A percentile compares a stretch with the other conserved stretches of the same genome.
Evolutionary conservation across 2,797 vertebrate genomes (phyloP).

Genomic region (Smutsia gigantea): DNA sequence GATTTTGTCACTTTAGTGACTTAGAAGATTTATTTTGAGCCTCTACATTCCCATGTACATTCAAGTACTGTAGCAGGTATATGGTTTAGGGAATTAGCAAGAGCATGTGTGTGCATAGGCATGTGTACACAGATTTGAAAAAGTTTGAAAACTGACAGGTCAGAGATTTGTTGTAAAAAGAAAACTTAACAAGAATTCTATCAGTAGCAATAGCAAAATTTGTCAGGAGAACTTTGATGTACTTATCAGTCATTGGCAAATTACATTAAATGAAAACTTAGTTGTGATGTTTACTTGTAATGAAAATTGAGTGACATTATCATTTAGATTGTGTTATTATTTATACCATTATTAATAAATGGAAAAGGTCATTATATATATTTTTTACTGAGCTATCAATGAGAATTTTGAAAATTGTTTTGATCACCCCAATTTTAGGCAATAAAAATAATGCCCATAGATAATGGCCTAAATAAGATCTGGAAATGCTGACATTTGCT

Average conservation of each 20-base stretch:
- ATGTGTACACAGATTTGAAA: not conserved
- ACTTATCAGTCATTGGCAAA: not conserved
- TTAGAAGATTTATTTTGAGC: not conserved
- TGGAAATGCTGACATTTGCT: not conserved
- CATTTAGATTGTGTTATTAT: not conserved
- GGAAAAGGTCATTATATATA: not conserved
- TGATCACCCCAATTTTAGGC: not conserved
- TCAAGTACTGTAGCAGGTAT: not conserved
- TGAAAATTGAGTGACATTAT: constrained; percentile 20
- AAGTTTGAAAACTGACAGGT: not conserved
- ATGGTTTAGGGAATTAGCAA: not conserved
- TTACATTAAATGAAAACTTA: not conserved
- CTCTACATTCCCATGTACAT: not conserved
- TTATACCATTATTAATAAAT: not conserved
- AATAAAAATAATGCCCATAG: not conserved
- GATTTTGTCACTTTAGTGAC: not conserved
- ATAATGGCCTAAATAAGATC: constrained; percentile 14
- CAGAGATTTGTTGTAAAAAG: not conserved
- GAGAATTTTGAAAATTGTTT: not conserved
- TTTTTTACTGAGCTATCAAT: not conserved
- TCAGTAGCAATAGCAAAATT: not conserved
- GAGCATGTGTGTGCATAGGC: not conserved
- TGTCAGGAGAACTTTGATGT: not conserved
- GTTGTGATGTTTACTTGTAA: constrained; percentile 20
- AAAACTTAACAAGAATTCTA: not conserved